These are phyloP conservation scores for Labeo catla DNA, from an alignment of 2,113 vertebrate species.

Conservation along the genomic window DNA sequence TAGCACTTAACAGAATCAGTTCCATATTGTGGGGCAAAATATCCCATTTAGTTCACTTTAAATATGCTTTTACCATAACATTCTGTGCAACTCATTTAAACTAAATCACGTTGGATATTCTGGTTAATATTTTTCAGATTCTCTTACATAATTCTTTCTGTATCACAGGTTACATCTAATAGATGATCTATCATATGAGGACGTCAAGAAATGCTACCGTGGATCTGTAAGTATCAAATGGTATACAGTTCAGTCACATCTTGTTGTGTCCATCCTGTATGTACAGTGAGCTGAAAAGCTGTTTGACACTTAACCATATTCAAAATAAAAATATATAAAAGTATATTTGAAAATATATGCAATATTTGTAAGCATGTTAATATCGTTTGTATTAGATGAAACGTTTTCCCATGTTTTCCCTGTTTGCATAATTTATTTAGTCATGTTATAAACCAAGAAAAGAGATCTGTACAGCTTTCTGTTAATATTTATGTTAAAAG, in stretches of 20 bases:
- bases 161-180: constrained; percentile 56
- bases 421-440: not conserved
- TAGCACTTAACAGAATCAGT: not conserved
- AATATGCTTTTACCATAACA: not conserved
- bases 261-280: not conserved
- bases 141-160: constrained; percentile 1
- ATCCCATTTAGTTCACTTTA: not conserved
- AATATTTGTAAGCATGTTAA: not conserved
- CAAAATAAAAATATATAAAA: not conserved
- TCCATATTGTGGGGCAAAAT: not conserved
- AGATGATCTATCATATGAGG: constrained; percentile 59
- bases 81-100: not conserved
- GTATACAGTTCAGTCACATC: too few relatives aligned
- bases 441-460: not conserved
- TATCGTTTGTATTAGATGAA: not conserved
- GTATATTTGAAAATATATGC: not conserved
- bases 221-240: constrained; percentile 58
- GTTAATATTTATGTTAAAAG: not conserved
- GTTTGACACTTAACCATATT: not conserved
- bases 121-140: not conserved
- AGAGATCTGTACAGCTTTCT: not conserved
- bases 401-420: not conserved
- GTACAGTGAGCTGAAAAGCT: not conserved
- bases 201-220: constrained; percentile 62
- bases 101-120: not conserved